Conservation (phyloP, 2,888 invertebrate genomes). For the Drosophila koepferae region DNA sequence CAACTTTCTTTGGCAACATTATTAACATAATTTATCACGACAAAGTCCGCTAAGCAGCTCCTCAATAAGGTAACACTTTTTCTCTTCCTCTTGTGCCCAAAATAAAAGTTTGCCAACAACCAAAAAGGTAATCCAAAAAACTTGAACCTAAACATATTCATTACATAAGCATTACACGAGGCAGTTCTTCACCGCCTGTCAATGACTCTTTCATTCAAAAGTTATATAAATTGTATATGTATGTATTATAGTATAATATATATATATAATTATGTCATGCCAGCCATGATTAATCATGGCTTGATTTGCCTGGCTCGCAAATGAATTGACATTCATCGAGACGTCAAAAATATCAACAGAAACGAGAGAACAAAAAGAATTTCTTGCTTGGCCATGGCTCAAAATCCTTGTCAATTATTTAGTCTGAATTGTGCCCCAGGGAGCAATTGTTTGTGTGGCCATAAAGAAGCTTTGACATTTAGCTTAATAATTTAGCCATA, state of each 20-base stretch:
- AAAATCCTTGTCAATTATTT: conserved; percentile 48
- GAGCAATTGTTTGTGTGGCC: conserved; percentile 50
- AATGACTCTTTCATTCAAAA: conserved; percentile 47
- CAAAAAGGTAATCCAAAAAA: conserved; percentile 17
- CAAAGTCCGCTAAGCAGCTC: conserved; percentile 65
- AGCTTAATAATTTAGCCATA: neutral
- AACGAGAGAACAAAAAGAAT: neutral
- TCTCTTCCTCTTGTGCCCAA: conserved; percentile 31
- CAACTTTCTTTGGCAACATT: conserved; percentile 68
- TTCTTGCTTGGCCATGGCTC: conserved; percentile 42
- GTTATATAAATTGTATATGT: conserved; percentile 14
- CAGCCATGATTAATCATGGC: conserved; percentile 70
- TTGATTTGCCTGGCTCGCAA: conserved; percentile 51
- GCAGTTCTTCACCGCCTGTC: conserved; percentile 39
- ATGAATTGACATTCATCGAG: conserved; percentile 67
- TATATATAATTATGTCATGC: conserved; percentile 69
- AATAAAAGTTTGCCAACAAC: conserved; percentile 42
- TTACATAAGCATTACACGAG: conserved; percentile 66
- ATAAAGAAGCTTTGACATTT: neutral
- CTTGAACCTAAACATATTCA: conserved; percentile 64
- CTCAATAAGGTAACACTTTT: conserved; percentile 79
- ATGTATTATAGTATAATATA: neutral
- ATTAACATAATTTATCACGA: conserved; percentile 82
- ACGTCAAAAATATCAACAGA: conserved; percentile 23
- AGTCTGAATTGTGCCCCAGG: conserved; percentile 53